These are phyloP conservation scores for Otolemur garnettii DNA, from an alignment of 2,113 vertebrate species.

Conservation along the genomic window DNA sequence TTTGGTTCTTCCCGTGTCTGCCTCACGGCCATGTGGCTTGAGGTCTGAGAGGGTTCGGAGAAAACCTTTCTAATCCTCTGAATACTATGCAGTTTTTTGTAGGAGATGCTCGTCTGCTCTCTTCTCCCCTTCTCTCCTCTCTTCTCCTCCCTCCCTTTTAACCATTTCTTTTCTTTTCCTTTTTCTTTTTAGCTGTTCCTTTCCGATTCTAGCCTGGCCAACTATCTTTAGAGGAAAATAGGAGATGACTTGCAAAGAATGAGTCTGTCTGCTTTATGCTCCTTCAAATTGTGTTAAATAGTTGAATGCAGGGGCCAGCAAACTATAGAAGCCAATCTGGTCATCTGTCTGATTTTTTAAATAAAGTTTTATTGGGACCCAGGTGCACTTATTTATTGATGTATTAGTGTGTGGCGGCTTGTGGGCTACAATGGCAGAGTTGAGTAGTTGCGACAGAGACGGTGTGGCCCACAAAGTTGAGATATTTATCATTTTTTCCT, in stretches of 20 bases:
- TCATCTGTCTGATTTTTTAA: background rate
- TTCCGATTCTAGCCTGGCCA: background rate
- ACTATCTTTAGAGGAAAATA: background rate
- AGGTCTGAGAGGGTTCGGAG: background rate
- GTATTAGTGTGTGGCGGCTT: background rate
- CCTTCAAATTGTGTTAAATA: background rate
- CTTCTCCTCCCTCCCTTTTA: background rate
- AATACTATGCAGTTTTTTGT: background rate
- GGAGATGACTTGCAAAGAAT: background rate
- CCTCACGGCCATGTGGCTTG: background rate
- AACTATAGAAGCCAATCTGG: background rate
- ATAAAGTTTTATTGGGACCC: background rate
- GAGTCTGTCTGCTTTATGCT: background rate
- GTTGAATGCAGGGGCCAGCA: background rate
- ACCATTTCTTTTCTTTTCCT: background rate
- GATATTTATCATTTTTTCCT: background rate
- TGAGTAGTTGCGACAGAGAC: background rate
- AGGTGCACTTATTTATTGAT: background rate
- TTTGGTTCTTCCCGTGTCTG: background rate
- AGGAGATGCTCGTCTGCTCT: background rate
- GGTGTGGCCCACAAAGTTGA: background rate
- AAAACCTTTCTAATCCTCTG: conserved; percentile 3
- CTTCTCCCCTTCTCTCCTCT: rapidly evolving
- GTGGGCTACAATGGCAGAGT: background rate
- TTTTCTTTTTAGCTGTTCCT: background rate